Conservation (phyloP, 2,797 vertebrate genomes). For the Falco naumanni region DNA sequence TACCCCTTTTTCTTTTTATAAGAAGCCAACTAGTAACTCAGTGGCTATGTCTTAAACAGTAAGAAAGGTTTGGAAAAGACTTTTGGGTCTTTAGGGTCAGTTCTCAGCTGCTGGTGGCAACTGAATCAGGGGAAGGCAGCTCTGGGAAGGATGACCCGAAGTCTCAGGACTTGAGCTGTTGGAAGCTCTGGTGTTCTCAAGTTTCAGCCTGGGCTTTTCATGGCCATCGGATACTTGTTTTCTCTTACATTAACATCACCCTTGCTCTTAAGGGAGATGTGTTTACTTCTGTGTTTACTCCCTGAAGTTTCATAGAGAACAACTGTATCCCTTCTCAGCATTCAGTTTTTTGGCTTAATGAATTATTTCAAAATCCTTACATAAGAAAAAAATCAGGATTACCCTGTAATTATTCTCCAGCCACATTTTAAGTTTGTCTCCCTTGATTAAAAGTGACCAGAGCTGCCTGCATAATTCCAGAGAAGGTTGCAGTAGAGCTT, state of each 20-base stretch:
- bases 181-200: conserved; percentile 18
- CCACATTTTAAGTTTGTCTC: background rate
- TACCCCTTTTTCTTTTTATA: background rate
- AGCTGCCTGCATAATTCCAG: background rate
- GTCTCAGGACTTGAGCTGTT: background rate
- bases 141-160: background rate
- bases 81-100: background rate
- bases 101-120: background rate
- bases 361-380: background rate
- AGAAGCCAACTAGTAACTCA: background rate
- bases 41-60: background rate
- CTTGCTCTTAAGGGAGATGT: conserved; percentile 36
- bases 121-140: background rate
- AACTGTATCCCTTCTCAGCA: background rate
- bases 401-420: background rate
- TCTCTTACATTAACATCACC: background rate
- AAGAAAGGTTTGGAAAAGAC: background rate
- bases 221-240: conserved; percentile 63
- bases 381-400: background rate
- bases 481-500: background rate
- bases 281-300: conserved; percentile 55
- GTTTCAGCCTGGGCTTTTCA: conserved; percentile 45
- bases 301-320: background rate
- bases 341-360: background rate
- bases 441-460: background rate